Evolutionary conservation across 2,797 vertebrate genomes (phyloP), one percentile per base, ranked within the genome.

Genomic region (Siniperca obscura): DNA sequence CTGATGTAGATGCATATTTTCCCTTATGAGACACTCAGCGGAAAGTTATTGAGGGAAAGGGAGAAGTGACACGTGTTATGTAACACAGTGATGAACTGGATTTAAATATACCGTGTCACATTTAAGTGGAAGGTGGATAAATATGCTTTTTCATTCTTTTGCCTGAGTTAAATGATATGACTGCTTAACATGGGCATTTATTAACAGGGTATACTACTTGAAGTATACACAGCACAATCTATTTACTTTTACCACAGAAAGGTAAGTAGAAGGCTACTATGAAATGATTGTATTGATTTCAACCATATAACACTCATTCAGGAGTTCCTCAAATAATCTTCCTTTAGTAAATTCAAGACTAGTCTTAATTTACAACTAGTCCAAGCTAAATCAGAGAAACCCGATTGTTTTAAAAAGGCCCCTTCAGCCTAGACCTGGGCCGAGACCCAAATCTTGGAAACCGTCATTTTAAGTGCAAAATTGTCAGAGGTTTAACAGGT

Each of bases 201-300:
- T 64, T 40, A 42, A 11, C 7, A 42, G 3, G 6, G 25, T 44
- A 46, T 44, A 13, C 22, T 6, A 50, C 17, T 46, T 6, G 3
- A 44, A 22, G 25, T 30, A 46, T 34, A 14, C 19, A 22, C 25
- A 70, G 25, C 6, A 22, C 19, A 30, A 21, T 66, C 27, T 30
- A 59, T 55, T 22, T 44, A 30, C 11, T 57, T 14, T 25, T 70
- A 44, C 42, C 56, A 72, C 27, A 48, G 42, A 50, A 73, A 74
- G 21, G 34, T 14, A 8, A 68, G 44, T 60, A 40, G 21, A 66
- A 34, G 22, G 4, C 53, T 38, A 68, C 13, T 57, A 30, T 57
- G 30, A 60, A 22, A 77, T 11, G 13, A 61, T 12, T 56, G 22
- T 3, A 59, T 36, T 46, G 0, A 34, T 55, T 70, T 64, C 34